A percentile compares a stretch with the other conserved stretches of the same genome.
phyloP scores from a whole-genome alignment of 2,113 vertebrate genomes.

The Nibea albiflora region DNA sequence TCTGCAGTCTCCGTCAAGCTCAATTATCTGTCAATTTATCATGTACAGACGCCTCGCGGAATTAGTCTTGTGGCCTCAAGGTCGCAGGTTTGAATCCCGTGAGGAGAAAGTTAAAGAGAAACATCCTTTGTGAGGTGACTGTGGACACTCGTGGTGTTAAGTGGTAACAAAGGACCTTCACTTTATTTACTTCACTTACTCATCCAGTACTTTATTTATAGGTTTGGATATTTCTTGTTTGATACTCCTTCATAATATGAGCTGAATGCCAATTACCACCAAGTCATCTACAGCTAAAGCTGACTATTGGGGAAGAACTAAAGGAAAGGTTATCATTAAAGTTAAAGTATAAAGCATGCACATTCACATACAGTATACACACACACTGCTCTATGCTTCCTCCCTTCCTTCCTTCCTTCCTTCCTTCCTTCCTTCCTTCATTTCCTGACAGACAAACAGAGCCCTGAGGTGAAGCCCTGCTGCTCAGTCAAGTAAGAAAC shows the following conservation, averaged over 20 bases:
- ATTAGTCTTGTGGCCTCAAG: neutral
- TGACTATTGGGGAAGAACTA: too few relatives aligned
- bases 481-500: slow-evolving; percentile 57
- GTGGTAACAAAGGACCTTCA: neutral
- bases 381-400: too few relatives aligned
- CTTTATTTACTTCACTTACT: too few relatives aligned
- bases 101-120: slow-evolving; percentile 15
- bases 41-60: neutral
- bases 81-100: neutral
- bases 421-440: neutral
- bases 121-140: neutral
- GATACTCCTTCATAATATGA: neutral
- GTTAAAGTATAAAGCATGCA: too few relatives aligned
- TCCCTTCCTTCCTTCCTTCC: too few relatives aligned
- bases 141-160: neutral
- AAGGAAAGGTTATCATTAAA: too few relatives aligned
- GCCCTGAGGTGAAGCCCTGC: slow-evolving; percentile 36
- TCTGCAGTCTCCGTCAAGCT: slow-evolving; percentile 6
- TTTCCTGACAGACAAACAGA: neutral
- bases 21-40: slow-evolving; percentile 22
- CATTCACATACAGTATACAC: too few relatives aligned
- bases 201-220: too few relatives aligned
- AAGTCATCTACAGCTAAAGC: too few relatives aligned
- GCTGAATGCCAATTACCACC: too few relatives aligned
- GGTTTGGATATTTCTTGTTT: neutral